These are phyloP conservation scores for Proctacanthus coquilletti DNA, from an alignment of 1,140 invertebrate genomes.

Conservation along the genomic window DNA sequence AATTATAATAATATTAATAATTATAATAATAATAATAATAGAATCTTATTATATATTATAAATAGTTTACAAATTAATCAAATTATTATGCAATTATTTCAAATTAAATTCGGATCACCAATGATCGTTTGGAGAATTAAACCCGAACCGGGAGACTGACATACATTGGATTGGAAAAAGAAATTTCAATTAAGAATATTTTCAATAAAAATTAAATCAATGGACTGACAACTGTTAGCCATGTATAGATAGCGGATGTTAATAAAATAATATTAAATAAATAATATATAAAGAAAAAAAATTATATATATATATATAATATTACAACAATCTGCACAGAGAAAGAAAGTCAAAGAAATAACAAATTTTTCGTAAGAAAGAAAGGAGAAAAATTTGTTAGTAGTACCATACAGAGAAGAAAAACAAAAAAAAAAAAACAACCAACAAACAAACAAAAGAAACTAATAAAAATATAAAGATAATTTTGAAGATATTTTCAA, in stretches of 20 bases:
- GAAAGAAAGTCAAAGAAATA: no score
- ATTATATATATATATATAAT: background rate
- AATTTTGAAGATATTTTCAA: no score
- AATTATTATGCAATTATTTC: no score
- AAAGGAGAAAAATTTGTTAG: background rate
- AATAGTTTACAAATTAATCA: no score
- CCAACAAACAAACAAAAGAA: no score
- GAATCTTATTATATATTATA: no score
- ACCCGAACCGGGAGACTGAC: slow-evolving; percentile 4
- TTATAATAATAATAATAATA: no score
- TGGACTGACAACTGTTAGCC: slow-evolving; percentile 2
- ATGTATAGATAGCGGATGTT: background rate
- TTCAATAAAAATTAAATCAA: background rate
- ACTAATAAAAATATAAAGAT: no score
- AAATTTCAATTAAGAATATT: background rate
- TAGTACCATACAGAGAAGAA: background rate
- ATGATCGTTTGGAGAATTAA: slow-evolving; percentile 2
- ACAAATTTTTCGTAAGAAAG: background rate
- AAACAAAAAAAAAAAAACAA: no score
- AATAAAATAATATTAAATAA: background rate
- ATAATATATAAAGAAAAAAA: background rate
- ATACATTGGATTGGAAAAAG: background rate
- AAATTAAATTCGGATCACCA: no score
- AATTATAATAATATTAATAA: no score
- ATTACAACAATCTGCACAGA: no score